phyloP scores from a whole-genome alignment of 2,797 vertebrate species.

The Cryptoblepharus egeriae region DNA sequence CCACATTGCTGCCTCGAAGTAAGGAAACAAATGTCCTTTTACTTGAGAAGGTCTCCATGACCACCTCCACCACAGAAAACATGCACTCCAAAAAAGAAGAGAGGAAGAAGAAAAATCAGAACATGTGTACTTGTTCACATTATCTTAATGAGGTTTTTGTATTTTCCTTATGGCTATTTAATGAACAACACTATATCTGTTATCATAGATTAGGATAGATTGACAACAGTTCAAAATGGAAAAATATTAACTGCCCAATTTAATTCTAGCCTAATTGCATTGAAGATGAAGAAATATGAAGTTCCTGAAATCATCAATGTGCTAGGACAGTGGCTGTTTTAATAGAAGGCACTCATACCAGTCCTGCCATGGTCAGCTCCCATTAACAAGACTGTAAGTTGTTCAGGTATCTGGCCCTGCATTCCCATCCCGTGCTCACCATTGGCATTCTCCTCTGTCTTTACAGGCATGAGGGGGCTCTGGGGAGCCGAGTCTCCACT shows the following conservation, averaged over 20 bases:
- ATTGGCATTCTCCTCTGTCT: constrained; percentile 89
- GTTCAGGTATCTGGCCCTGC: neutral
- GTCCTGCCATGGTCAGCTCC: constrained; percentile 17
- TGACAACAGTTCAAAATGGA: constrained; percentile 21
- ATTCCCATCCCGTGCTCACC: constrained; percentile 72
- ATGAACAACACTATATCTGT: neutral
- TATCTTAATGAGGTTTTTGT: neutral
- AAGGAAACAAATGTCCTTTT: too few relatives aligned
- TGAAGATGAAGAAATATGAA: constrained; percentile 36
- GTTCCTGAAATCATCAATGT: constrained; percentile 1
- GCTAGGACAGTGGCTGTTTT: neutral
- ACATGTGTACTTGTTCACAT: neutral
- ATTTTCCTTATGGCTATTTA: neutral
- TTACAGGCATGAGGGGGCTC: constrained; percentile 93
- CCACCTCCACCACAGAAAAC: neutral
- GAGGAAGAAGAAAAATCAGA: neutral
- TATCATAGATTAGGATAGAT: neutral
- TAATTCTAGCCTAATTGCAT: constrained; percentile 10
- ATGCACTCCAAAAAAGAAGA: neutral
- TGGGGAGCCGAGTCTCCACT: constrained; percentile 97
- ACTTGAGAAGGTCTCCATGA: too few relatives aligned
- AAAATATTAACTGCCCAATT: constrained; percentile 29
- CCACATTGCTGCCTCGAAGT: too few relatives aligned
- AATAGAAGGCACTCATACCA: constrained; percentile 10
- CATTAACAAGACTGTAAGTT: neutral